These are phyloP conservation scores for Genyomyrus donnyi DNA, from an alignment of 2,113 vertebrate species.

Conservation along the genomic window DNA sequence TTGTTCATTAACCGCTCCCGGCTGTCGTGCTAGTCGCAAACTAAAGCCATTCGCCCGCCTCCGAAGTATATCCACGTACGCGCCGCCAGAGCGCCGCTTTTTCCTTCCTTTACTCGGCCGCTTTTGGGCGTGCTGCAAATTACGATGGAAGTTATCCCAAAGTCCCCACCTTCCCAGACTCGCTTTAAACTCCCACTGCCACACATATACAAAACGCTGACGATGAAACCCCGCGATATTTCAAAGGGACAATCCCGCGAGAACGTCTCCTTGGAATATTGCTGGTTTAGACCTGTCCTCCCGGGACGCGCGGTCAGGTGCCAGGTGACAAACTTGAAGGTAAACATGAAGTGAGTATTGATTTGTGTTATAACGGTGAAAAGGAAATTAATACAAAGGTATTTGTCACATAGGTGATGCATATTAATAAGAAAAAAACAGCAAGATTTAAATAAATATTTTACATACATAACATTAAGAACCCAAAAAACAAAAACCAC, in stretches of 20 bases:
- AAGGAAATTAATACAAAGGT: neutral
- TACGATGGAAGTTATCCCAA: slow-evolving; percentile 56
- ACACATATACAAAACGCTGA: slow-evolving; percentile 35
- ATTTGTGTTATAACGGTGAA: neutral
- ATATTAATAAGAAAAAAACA: neutral
- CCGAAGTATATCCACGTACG: slow-evolving; percentile 15
- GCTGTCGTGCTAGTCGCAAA: neutral
- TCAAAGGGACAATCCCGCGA: slow-evolving; percentile 49
- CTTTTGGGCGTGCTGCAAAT: slow-evolving; percentile 24
- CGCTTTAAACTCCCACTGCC: slow-evolving; percentile 41
- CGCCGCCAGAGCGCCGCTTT: slow-evolving; percentile 12
- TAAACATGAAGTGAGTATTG: neutral
- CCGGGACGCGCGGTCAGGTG: neutral
- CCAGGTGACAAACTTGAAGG: neutral
- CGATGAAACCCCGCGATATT: slow-evolving; percentile 52
- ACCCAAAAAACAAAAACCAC: neutral
- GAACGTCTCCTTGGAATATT: slow-evolving; percentile 33
- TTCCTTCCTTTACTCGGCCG: neutral
- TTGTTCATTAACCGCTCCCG: slow-evolving; percentile 9
- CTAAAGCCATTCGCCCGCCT: slow-evolving; percentile 48
- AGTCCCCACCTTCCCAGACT: slow-evolving; percentile 70
- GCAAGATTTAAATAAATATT: neutral
- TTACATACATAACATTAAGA: neutral
- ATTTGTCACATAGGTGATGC: neutral
- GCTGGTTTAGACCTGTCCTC: neutral